A percentile compares a stretch with the other conserved stretches of the same genome.
Conservation (phyloP, 2,797 vertebrate species). For the Phataginus tetradactyla region DNA sequence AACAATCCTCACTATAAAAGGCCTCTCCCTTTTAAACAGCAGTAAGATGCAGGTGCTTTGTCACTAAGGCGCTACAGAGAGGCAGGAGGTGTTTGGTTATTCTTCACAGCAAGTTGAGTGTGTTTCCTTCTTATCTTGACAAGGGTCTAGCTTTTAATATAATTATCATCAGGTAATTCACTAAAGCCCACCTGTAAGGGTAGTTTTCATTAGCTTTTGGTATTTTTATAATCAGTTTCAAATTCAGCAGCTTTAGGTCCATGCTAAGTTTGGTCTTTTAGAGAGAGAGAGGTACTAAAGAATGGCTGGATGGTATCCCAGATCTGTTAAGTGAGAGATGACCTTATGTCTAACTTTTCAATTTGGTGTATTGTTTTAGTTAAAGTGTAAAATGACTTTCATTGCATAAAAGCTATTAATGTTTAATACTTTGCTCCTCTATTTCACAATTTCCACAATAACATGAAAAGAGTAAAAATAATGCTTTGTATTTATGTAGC, state of each 20-base stretch:
- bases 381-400: slow-evolving; percentile 51
- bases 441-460: slow-evolving; percentile 40
- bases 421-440: not conserved
- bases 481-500: slow-evolving; percentile 53
- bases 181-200: not conserved
- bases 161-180: not conserved
- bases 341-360: not conserved
- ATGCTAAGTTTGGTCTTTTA: not conserved
- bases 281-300: not conserved
- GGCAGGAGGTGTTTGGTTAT: not conserved
- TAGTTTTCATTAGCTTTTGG: not conserved
- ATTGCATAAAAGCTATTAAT: slow-evolving; percentile 27
- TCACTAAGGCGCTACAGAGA: not conserved
- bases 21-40: not conserved
- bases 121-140: not conserved
- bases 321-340: not conserved
- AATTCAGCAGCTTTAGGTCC: not conserved
- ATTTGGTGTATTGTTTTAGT: not conserved
- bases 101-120: not conserved
- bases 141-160: not conserved
- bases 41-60: not conserved
- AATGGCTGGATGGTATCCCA: not conserved
- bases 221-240: not conserved
- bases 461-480: slow-evolving; percentile 67
- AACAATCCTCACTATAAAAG: not conserved